Conservation (phyloP, 2,888 invertebrate genomes). For the Melipona bicolor region DNA sequence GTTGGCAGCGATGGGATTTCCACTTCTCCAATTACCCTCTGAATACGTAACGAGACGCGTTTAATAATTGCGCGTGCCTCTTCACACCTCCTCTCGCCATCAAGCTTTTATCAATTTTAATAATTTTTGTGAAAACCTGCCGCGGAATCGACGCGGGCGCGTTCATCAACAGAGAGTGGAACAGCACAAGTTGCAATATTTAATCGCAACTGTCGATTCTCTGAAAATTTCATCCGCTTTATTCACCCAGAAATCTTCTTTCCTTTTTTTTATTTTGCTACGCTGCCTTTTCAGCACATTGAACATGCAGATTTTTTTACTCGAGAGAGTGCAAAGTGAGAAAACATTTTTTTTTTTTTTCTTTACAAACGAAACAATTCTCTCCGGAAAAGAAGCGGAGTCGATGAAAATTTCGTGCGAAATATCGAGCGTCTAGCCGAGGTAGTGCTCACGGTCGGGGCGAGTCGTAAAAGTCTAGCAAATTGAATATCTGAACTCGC, state of each 20-base stretch:
- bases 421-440: neutral
- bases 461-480: neutral
- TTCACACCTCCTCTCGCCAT: neutral
- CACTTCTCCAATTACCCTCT: neutral
- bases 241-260: too few relatives aligned
- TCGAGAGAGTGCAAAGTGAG: too few relatives aligned
- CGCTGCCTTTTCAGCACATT: too few relatives aligned
- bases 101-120: neutral
- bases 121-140: neutral
- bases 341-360: too few relatives aligned
- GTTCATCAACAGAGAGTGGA: too few relatives aligned
- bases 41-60: neutral
- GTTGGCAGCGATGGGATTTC: constrained; percentile 6
- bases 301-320: too few relatives aligned
- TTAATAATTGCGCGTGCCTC: neutral
- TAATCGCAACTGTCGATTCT: too few relatives aligned
- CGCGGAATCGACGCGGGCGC: neutral
- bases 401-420: neutral
- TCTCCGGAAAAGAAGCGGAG: too few relatives aligned
- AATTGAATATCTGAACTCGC: neutral
- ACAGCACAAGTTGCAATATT: too few relatives aligned
- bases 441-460: neutral
- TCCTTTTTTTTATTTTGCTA: too few relatives aligned
- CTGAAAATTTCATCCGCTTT: too few relatives aligned
- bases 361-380: too few relatives aligned